These are phyloP conservation scores for Avahi laniger DNA, from an alignment of 2,797 vertebrate genomes.

Conservation along the genomic window DNA sequence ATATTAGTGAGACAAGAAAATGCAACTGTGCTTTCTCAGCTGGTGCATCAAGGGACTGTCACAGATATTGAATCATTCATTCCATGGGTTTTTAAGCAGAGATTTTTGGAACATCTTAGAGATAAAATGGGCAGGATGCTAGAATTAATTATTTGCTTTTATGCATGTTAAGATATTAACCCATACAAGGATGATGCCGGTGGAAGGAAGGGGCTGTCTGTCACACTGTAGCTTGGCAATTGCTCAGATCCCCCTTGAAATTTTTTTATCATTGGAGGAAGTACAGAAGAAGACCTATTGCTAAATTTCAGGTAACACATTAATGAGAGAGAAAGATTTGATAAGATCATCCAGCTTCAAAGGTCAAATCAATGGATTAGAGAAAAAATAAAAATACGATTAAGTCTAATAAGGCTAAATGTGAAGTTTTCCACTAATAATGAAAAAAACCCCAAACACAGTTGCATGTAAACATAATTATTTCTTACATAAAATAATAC, in stretches of 20 bases:
- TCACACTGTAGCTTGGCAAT: no score
- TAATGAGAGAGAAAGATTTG: neutral
- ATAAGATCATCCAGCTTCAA: neutral
- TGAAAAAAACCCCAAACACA: neutral
- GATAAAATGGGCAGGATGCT: neutral
- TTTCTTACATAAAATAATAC: neutral
- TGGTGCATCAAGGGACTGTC: neutral
- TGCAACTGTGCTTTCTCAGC: neutral
- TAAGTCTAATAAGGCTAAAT: neutral
- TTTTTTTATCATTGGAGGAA: neutral
- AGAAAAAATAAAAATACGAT: neutral
- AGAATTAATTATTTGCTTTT: neutral
- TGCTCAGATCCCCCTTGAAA: neutral
- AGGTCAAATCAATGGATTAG: neutral
- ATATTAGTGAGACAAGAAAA: neutral
- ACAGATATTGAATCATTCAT: accelerated
- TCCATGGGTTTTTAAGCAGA: neutral
- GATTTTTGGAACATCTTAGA: neutral
- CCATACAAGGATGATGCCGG: accelerated
- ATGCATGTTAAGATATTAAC: neutral
- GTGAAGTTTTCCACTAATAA: neutral
- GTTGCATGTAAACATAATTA: accelerated
- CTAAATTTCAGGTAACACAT: neutral
- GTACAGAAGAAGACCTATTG: neutral
- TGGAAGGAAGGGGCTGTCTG: neutral